phyloP scores from a whole-genome alignment of 1,140 invertebrate species.

The Drosophila guanche region DNA sequence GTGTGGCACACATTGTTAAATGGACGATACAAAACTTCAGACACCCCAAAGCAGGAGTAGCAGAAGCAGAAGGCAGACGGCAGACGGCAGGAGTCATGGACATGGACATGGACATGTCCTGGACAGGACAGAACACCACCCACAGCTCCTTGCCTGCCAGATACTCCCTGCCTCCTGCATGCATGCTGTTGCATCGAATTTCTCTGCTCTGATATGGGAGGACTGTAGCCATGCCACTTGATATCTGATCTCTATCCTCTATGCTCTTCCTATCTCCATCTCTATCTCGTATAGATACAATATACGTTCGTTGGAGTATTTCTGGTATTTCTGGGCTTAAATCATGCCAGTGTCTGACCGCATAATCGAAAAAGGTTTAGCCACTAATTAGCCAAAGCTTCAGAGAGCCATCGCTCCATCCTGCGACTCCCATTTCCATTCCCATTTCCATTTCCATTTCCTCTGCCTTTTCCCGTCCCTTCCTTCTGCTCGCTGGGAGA shows the following conservation, averaged over 20 bases:
- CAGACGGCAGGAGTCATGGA: constrained; percentile 14
- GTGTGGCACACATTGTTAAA: constrained; percentile 80
- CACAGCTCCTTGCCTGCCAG: background rate
- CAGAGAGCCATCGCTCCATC: background rate
- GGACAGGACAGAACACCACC: constrained; percentile 6
- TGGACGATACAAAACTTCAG: constrained; percentile 80
- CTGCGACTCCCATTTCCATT: background rate
- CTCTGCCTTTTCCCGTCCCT: constrained; percentile 14
- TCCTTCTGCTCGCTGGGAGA: too few species aligned
- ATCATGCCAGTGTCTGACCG: constrained; percentile 35
- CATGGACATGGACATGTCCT: constrained; percentile 21
- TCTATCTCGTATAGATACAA: background rate
- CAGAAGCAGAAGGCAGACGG: background rate
- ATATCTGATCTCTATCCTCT: constrained; percentile 45
- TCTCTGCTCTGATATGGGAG: background rate
- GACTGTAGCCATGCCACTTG: constrained; percentile 21
- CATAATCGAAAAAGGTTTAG: constrained; percentile 58
- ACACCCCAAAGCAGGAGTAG: constrained; percentile 12
- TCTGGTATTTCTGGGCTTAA: constrained; percentile 28
- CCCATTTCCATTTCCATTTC: constrained; percentile 38
- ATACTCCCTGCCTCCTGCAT: constrained; percentile 13
- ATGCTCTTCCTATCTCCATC: background rate
- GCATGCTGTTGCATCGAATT: constrained; percentile 44
- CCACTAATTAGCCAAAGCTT: constrained; percentile 64
- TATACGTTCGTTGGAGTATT: too few species aligned